Conservation (phyloP, 1,140 invertebrate genomes). For the Drosophila ironensis region DNA sequence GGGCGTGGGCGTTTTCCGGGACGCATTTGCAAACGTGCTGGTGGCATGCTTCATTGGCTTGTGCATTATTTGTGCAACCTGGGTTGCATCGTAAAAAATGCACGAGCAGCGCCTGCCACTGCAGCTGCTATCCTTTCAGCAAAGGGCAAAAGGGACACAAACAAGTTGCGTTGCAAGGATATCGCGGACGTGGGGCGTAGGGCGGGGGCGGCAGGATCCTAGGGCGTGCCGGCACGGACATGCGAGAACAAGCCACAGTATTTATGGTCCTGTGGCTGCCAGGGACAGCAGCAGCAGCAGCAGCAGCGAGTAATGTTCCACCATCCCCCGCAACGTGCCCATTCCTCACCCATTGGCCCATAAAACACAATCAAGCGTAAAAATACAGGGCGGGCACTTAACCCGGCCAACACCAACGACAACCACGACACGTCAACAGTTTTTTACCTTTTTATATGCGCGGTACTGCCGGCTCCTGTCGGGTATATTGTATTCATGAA, state of each 20-base stretch:
- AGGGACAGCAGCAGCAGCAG: slow-evolving; percentile 40
- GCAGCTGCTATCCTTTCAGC: slow-evolving; percentile 40
- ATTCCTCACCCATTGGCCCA: slow-evolving; percentile 62
- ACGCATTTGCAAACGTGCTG: slow-evolving; percentile 51
- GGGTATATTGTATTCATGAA: slow-evolving; percentile 29
- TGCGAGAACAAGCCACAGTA: slow-evolving; percentile 74
- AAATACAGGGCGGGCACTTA: slow-evolving; percentile 73
- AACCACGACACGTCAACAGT: slow-evolving; percentile 61
- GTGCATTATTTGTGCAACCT: slow-evolving; percentile 78
- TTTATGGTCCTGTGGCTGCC: slow-evolving; percentile 72
- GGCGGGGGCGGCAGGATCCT: slow-evolving; percentile 12
- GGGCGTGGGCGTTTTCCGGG: slow-evolving; percentile 9
- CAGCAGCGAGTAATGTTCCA: slow-evolving; percentile 31
- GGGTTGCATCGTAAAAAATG: slow-evolving; percentile 77
- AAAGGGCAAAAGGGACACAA: slow-evolving; percentile 18
- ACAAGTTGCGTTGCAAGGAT: background rate
- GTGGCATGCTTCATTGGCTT: slow-evolving; percentile 77
- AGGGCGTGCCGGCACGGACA: slow-evolving; percentile 69
- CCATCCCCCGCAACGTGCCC: slow-evolving; percentile 1
- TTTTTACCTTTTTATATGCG: slow-evolving; percentile 27
- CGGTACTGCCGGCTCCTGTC: slow-evolving; percentile 4
- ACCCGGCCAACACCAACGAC: slow-evolving; percentile 52
- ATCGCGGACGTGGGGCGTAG: background rate
- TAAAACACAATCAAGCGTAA: slow-evolving; percentile 80
- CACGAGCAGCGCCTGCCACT: slow-evolving; percentile 42